Evolutionary conservation across 2,888 invertebrate genomes (phyloP).

Genomic region (Rhogogaster chlorosoma): DNA sequence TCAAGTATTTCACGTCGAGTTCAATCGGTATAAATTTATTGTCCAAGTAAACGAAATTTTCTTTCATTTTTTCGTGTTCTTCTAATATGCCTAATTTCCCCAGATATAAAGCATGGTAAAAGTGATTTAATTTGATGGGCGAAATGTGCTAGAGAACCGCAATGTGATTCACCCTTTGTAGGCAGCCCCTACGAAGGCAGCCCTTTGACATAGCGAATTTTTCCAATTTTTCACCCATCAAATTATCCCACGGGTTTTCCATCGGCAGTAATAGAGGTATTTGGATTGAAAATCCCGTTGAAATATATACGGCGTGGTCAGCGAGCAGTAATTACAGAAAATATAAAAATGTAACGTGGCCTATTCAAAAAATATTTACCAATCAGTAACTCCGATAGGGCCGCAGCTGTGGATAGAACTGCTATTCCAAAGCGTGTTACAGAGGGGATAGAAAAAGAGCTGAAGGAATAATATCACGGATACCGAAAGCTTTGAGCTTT

Average conservation of each 20-base stretch:
- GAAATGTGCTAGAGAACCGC: neutral
- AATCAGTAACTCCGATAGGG: neutral
- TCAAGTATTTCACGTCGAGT: neutral
- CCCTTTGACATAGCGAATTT: neutral
- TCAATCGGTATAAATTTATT: neutral
- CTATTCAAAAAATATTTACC: neutral
- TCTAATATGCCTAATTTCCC: too few relatives aligned
- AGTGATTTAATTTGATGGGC: neutral
- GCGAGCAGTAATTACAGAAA: neutral
- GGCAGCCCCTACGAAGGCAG: too few relatives aligned
- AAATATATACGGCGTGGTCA: neutral
- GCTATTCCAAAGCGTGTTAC: neutral
- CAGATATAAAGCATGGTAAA: neutral
- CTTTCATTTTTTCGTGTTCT: neutral
- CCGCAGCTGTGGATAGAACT: neutral
- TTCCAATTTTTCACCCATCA: neutral
- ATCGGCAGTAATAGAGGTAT: neutral
- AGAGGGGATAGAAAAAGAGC: neutral
- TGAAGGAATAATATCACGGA: neutral
- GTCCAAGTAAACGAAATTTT: neutral
- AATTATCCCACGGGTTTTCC: neutral
- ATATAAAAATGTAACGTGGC: neutral
- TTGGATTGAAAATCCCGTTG: neutral
- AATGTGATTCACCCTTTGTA: neutral
- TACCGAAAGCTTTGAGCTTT: neutral